Conservation (phyloP, 2,888 invertebrate genomes). For the Aplocera efformata region DNA sequence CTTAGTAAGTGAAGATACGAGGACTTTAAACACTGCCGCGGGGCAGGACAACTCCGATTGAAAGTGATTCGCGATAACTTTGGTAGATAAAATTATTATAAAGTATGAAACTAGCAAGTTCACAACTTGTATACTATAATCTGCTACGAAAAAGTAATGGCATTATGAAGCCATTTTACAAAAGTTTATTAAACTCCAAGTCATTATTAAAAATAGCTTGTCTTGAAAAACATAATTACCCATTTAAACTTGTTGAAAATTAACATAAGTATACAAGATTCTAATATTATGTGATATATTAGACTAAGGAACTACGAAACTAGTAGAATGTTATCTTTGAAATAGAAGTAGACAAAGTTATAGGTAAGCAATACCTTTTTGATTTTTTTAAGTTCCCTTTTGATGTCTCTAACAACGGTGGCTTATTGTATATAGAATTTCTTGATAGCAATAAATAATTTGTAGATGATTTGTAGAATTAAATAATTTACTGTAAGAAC, state of each 20-base stretch:
- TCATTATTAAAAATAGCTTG: neutral
- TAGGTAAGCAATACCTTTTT: constrained; percentile 33
- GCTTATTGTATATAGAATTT: constrained; percentile 56
- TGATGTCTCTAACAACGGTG: constrained; percentile 54
- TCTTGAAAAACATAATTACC: constrained; percentile 8
- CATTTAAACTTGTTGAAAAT: constrained; percentile 11
- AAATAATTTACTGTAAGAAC: constrained; percentile 34
- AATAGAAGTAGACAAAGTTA: constrained; percentile 35
- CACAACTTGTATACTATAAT: constrained; percentile 5
- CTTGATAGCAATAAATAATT: constrained; percentile 63
- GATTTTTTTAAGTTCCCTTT: constrained; percentile 54
- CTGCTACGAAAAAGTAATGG: too few relatives aligned
- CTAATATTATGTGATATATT: constrained; percentile 77
- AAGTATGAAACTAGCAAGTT: constrained; percentile 1
- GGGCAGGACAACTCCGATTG: constrained; percentile 72
- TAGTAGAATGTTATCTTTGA: constrained; percentile 48
- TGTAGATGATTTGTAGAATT: constrained; percentile 46
- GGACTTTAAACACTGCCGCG: constrained; percentile 62
- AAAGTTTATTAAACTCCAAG: too few relatives aligned
- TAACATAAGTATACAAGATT: constrained; percentile 63
- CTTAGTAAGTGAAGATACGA: constrained; percentile 67
- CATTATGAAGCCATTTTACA: too few relatives aligned
- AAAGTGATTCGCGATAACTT: constrained; percentile 18
- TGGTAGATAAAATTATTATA: constrained; percentile 1
- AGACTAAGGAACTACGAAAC: constrained; percentile 53